Evolutionary conservation across 2,113 vertebrate genomes (phyloP).

Genomic region (Nannobrachium achirus): DNA sequence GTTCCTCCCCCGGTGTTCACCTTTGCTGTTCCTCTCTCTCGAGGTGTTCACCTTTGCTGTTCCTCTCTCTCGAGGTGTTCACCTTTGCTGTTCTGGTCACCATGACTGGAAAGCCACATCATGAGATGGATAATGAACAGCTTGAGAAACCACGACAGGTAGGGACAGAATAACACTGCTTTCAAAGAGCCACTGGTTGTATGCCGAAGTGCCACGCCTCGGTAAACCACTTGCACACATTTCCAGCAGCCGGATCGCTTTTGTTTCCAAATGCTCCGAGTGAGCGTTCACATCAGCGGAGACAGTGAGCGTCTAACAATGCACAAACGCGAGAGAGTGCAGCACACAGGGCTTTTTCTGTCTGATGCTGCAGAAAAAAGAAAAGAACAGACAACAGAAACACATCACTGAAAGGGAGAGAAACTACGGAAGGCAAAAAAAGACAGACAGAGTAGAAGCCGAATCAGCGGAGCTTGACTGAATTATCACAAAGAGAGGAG

Average conservation of each 20-base stretch:
- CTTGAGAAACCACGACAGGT: background rate
- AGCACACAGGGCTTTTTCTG: background rate
- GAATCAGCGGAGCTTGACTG: background rate
- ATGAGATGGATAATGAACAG: conserved; percentile 3
- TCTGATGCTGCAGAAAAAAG: conserved; percentile 9
- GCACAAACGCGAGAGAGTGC: background rate
- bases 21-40: conserved; percentile 13
- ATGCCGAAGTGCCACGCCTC: background rate
- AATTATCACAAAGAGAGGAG: background rate
- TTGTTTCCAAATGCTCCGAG: background rate
- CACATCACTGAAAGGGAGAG: background rate
- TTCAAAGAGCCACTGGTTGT: conserved; percentile 14
- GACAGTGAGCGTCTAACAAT: background rate
- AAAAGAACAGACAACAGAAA: background rate
- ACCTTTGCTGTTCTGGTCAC: conserved; percentile 10
- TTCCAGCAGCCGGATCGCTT: conserved; percentile 18
- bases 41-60: conserved; percentile 5
- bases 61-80: conserved; percentile 11
- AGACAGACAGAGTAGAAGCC: background rate
- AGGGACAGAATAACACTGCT: conserved; percentile 11
- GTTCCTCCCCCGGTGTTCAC: conserved; percentile 7
- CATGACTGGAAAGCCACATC: background rate
- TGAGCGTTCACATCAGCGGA: conserved; percentile 11
- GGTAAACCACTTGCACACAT: conserved; percentile 16
- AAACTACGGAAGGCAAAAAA: no score